phyloP scores from a whole-genome alignment of 2,797 vertebrate species.

The Microctenopoma steveboyesi region DNA sequence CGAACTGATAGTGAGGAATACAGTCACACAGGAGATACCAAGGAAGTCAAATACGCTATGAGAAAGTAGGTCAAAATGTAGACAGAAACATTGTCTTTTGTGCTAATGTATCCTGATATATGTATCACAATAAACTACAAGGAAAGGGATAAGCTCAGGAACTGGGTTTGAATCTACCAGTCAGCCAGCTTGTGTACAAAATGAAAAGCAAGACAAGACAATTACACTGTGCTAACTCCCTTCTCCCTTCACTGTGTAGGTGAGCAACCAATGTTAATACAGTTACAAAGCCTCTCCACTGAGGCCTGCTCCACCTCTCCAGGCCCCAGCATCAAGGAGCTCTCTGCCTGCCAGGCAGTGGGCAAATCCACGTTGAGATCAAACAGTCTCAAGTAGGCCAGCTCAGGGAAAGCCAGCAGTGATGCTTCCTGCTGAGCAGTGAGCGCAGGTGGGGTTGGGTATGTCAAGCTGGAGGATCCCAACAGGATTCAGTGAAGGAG shows the following conservation, averaged over 20 bases:
- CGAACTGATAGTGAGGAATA: background rate
- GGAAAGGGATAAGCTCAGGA: too few relatives aligned
- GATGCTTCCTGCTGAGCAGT: slow-evolving; percentile 68
- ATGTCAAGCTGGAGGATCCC: slow-evolving; percentile 76
- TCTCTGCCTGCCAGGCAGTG: slow-evolving; percentile 70
- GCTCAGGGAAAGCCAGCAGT: slow-evolving; percentile 72
- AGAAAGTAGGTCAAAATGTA: background rate
- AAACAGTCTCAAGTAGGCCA: slow-evolving; percentile 79
- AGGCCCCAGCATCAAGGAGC: slow-evolving; percentile 76
- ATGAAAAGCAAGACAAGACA: slow-evolving; percentile 46
- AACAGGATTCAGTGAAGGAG: slow-evolving; percentile 64
- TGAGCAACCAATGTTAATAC: slow-evolving; percentile 77
- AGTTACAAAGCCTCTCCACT: slow-evolving; percentile 82
- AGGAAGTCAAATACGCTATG: background rate
- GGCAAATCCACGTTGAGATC: slow-evolving; percentile 79
- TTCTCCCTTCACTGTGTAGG: slow-evolving; percentile 54
- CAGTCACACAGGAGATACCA: background rate
- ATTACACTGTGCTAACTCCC: slow-evolving; percentile 24
- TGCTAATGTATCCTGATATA: background rate
- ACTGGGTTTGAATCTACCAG: too few relatives aligned
- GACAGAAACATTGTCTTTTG: background rate
- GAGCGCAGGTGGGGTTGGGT: slow-evolving; percentile 69
- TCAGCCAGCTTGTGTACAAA: slow-evolving; percentile 33
- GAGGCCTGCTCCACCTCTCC: slow-evolving; percentile 76
- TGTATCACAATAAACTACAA: background rate